A percentile compares a stretch with the other conserved stretches of the same genome.
phyloP scores from a whole-genome alignment of 2,888 invertebrate genomes.

The Idaea aversata region DNA sequence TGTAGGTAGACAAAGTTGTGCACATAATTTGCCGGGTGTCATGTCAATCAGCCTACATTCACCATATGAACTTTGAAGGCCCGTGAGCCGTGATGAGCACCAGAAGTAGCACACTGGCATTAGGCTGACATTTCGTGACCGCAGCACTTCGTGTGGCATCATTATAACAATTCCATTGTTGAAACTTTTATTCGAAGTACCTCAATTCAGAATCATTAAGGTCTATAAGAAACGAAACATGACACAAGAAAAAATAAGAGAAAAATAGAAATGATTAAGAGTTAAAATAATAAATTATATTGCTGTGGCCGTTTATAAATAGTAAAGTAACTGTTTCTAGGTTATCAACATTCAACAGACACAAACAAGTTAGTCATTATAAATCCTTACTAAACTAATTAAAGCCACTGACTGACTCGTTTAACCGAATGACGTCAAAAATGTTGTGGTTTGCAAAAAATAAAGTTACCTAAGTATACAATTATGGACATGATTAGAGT shows the following conservation, averaged over 20 bases:
- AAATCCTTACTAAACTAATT: background rate
- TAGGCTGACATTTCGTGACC: slow-evolving; percentile 52
- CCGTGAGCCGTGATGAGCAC: slow-evolving; percentile 11
- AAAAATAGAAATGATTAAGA: background rate
- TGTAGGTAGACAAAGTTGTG: background rate
- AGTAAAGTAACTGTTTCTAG: slow-evolving; percentile 2
- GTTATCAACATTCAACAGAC: background rate
- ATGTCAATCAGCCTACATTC: background rate
- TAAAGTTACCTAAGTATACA: background rate
- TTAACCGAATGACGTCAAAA: background rate
- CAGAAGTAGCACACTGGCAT: slow-evolving; percentile 32
- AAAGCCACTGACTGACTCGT: background rate
- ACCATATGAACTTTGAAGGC: slow-evolving; percentile 26
- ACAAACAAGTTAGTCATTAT: background rate
- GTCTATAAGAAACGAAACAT: slow-evolving; percentile 11
- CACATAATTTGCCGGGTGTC: background rate
- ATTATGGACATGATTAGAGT: background rate
- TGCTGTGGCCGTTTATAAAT: background rate
- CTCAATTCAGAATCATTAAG: slow-evolving; percentile 35
- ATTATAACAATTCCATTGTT: slow-evolving; percentile 39
- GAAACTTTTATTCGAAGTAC: slow-evolving; percentile 38
- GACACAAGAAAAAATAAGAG: background rate
- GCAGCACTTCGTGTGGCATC: slow-evolving; percentile 39
- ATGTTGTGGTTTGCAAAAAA: background rate
- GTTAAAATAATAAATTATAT: background rate